Base-by-base conservation (phyloP, 2,113 vertebrate genomes). In the Atrichornis clamosus region DNA sequence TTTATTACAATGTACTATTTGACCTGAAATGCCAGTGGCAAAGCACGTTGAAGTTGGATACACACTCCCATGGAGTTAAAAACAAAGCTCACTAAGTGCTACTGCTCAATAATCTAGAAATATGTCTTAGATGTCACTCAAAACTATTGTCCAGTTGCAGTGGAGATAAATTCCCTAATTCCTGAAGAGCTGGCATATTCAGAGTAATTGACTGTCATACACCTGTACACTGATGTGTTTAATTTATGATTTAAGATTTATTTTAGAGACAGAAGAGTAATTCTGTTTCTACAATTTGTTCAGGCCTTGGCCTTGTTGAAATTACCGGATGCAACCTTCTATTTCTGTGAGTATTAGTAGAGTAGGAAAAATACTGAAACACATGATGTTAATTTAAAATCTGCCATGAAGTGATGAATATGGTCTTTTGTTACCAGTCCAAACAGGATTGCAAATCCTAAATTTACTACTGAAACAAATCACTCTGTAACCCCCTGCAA, bases 191-290 rank as follows among this genome's bases (percentile, higher is more conserved):
- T 42, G 10, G 4, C 14, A 13, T 33, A 11, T 81, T 75, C 46
- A 53, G 35, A 53, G 27, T 28, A 64, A 46, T 14, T 49, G 5
- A 19, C 28, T 53, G 4, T 49, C 41, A 27, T 26, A n/a, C 19
- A 47, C 0, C 1, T 26, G 7, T 32, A 22, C 28, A 69, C 6
- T 4, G 1, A 3, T 37, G 7, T 39, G 15, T 44, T 69, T 84
- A 8, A 21, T 30, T 13, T 79, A 30, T 28, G 19, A 65, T 44
- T 93, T 73, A 22, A 85, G 33, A 21, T 1, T 5, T 79, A 7
- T 58, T 92, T 73, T 72, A 62, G 24, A 47, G 6, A 32, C 1
- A 65, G 35, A 53, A 47, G 7, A 35, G 18, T 47, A 72, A 65
- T 67, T 79, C 10, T 33, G 3, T 79, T 41, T 32, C 35, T n/a